phyloP scores from a whole-genome alignment of 2,888 invertebrate species.

The Tenthredo amoena region DNA sequence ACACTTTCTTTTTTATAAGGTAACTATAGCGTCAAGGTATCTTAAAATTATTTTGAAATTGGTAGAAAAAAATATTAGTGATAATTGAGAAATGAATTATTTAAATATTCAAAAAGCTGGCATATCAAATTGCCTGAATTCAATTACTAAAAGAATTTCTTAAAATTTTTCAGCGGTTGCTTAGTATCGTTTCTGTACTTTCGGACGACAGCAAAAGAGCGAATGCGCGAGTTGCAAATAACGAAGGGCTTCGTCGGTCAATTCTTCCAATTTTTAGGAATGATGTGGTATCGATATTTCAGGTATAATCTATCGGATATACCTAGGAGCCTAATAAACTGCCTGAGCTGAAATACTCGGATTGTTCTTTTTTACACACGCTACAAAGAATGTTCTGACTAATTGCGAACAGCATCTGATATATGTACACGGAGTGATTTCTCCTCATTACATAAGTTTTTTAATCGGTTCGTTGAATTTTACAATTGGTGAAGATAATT shows the following conservation, averaged over 20 bases:
- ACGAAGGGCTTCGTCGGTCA: conserved; percentile 76
- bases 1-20: conserved; percentile 84
- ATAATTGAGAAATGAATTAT: background rate
- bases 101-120: background rate
- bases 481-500: conserved; percentile 54
- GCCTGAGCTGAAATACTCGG: conserved; percentile 1
- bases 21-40: conserved; percentile 64
- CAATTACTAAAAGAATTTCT: background rate
- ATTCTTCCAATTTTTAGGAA: conserved; percentile 79
- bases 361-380: conserved; percentile 42
- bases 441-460: background rate
- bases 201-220: conserved; percentile 82
- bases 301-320: conserved; percentile 39
- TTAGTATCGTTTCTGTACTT: conserved; percentile 87
- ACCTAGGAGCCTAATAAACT: background rate
- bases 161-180: conserved; percentile 82
- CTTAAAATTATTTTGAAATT: background rate
- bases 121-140: background rate
- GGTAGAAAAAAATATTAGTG: background rate
- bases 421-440: background rate
- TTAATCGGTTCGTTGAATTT: conserved; percentile 29
- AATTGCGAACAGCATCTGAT: background rate
- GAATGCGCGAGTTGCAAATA: conserved; percentile 75
- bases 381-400: background rate
- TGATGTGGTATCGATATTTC: conserved; percentile 76